These are phyloP conservation scores for Scaptomyza polygonia DNA, from an alignment of 2,888 invertebrate species.

Conservation along the genomic window DNA sequence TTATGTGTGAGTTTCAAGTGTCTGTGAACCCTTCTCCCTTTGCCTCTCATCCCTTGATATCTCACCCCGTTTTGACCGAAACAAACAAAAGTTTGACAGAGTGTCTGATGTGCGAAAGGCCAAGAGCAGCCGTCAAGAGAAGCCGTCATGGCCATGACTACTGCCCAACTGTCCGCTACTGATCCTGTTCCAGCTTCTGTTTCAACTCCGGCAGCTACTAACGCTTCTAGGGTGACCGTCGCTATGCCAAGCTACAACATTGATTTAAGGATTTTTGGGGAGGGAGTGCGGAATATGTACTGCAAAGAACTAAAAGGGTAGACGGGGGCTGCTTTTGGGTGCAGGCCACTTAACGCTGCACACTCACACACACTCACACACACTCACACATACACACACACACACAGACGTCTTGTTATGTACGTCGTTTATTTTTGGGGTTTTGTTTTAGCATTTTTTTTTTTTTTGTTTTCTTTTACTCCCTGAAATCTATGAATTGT, in stretches of 20 bases:
- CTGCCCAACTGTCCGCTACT: constrained; percentile 3
- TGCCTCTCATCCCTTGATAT: neutral
- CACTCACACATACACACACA: constrained; percentile 2
- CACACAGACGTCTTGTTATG: constrained; percentile 16
- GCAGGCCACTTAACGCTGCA: constrained; percentile 67
- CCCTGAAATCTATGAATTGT: no score
- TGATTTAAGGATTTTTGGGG: constrained; percentile 58
- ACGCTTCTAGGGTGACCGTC: neutral
- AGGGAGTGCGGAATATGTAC: neutral
- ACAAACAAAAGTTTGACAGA: constrained; percentile 79
- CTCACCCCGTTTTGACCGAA: neutral
- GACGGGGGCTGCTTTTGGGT: constrained; percentile 36
- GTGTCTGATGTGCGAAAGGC: constrained; percentile 77
- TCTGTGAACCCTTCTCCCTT: constrained; percentile 16
- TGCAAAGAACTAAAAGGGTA: neutral
- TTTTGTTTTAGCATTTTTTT: constrained; percentile 31
- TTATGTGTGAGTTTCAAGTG: constrained; percentile 46
- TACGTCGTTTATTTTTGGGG: constrained; percentile 29
- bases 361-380: constrained; percentile 33
- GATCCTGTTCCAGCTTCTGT: neutral
- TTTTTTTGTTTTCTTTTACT: neutral
- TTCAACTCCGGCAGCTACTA: neutral
- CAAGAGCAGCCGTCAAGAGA: constrained; percentile 65
- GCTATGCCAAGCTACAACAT: constrained; percentile 49
- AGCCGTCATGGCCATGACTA: constrained; percentile 57